These are phyloP conservation scores for Nicator chloris DNA, from an alignment of 2,113 vertebrate species.

Conservation along the genomic window DNA sequence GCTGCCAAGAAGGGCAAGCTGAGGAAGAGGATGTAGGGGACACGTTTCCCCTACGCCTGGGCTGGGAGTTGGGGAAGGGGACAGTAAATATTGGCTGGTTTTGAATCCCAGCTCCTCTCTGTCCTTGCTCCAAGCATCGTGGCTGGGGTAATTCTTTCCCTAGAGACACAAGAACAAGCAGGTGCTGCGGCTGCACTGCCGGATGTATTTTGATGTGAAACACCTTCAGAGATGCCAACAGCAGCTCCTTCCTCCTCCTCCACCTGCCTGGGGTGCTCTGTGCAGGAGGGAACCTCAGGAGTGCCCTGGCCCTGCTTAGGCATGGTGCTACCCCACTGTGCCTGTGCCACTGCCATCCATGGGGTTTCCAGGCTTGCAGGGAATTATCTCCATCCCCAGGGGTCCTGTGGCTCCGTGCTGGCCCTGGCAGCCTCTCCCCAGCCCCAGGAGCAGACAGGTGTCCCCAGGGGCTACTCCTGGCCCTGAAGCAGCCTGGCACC, in stretches of 20 bases:
- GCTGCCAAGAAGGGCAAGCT: constrained; percentile 88
- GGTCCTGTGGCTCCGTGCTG: neutral
- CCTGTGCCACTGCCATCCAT: accelerated
- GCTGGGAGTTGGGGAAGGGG: neutral
- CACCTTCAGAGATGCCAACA: accelerated
- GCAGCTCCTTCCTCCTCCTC: neutral
- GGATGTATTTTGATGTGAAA: neutral
- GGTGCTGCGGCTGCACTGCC: accelerated
- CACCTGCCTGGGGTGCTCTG: accelerated
- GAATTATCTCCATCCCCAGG: accelerated
- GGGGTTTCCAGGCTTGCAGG: neutral
- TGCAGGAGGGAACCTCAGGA: neutral
- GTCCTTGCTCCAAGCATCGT: accelerated
- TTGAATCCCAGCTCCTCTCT: neutral
- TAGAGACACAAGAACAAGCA: accelerated
- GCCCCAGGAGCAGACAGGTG: neutral
- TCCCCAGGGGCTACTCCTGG: neutral
- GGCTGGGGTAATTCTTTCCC: neutral
- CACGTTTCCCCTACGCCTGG: accelerated
- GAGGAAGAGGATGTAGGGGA: constrained; percentile 80
- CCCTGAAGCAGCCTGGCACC: neutral
- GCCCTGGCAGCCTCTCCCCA: neutral
- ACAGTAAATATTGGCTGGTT: neutral
- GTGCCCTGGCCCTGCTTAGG: too few species aligned
- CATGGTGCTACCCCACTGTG: neutral